phyloP scores from a whole-genome alignment of 2,797 vertebrate species.

The Ctenopoma kingsleyae region DNA sequence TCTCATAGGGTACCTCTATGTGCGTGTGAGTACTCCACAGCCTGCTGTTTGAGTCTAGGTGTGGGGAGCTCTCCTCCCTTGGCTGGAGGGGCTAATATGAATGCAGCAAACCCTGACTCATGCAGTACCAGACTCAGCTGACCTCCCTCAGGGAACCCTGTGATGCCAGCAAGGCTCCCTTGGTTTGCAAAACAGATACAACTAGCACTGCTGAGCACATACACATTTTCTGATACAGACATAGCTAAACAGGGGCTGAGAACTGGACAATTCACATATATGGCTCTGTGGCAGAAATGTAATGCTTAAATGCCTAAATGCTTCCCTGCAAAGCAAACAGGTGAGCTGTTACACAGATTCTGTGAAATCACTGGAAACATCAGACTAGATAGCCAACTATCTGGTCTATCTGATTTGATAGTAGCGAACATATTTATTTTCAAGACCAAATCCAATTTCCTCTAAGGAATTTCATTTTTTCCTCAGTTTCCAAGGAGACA shows the following conservation, averaged over 20 bases:
- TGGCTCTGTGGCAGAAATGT: too few relatives aligned
- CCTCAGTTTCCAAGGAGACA: not conserved
- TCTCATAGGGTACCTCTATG: constrained; percentile 8
- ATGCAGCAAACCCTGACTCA: constrained; percentile 43
- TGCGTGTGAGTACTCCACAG: constrained; percentile 5
- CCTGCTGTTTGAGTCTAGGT: constrained; percentile 35
- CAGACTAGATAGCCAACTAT: too few relatives aligned
- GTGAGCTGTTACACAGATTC: not conserved
- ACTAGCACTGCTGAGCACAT: constrained; percentile 12
- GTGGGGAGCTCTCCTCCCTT: constrained; percentile 24
- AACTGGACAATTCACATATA: too few relatives aligned
- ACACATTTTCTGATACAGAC: not conserved
- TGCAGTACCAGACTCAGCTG: constrained; percentile 25
- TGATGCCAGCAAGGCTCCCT: constrained; percentile 21
- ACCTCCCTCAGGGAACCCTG: constrained; percentile 29
- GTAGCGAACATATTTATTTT: not conserved
- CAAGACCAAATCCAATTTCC: not conserved
- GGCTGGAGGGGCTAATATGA: constrained; percentile 41
- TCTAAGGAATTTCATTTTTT: not conserved
- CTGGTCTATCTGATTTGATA: not conserved
- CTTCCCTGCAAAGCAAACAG: not conserved
- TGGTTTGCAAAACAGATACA: constrained; percentile 21
- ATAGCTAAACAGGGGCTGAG: not conserved
- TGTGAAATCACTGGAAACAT: too few relatives aligned
- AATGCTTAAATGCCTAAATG: too few relatives aligned